Conservation (phyloP, 2,113 vertebrate genomes). For the Noturus placidus region DNA sequence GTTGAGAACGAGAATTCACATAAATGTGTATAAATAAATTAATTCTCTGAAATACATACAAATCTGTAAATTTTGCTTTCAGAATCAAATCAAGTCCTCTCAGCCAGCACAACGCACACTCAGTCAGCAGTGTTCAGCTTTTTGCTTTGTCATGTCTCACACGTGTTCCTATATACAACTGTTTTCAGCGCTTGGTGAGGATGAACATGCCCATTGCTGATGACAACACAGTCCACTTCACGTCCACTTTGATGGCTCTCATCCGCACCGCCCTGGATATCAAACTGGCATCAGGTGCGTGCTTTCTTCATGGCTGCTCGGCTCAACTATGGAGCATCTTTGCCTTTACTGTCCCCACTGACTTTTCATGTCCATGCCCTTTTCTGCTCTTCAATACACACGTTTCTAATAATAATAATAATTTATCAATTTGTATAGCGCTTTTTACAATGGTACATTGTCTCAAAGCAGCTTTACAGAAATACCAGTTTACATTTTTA, state of each 20-base stretch:
- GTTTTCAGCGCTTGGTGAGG: slow-evolving; percentile 85
- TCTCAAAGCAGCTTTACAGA: too few relatives aligned
- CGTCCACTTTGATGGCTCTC: slow-evolving; percentile 94
- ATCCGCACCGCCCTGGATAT: slow-evolving; percentile 95
- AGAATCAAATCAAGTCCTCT: background rate
- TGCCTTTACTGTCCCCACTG: background rate
- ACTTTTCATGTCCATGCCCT: background rate
- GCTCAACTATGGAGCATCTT: background rate
- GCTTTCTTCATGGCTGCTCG: slow-evolving; percentile 1
- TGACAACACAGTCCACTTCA: slow-evolving; percentile 93
- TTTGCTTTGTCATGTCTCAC: background rate
- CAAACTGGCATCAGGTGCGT: slow-evolving; percentile 91
- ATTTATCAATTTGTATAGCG: too few relatives aligned
- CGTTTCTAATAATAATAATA: too few relatives aligned
- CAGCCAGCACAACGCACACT: slow-evolving; percentile 7
- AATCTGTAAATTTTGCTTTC: background rate
- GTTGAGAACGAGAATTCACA: background rate
- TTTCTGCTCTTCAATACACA: background rate
- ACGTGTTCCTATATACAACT: slow-evolving; percentile 22
- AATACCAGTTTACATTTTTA: too few relatives aligned
- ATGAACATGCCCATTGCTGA: slow-evolving; percentile 98
- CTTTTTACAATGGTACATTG: too few relatives aligned
- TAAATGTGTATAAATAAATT: background rate
- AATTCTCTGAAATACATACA: too few relatives aligned
- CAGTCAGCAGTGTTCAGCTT: background rate